These are phyloP conservation scores for Oriolus oriolus DNA, from an alignment of 2,113 vertebrate genomes.

Conservation along the genomic window DNA sequence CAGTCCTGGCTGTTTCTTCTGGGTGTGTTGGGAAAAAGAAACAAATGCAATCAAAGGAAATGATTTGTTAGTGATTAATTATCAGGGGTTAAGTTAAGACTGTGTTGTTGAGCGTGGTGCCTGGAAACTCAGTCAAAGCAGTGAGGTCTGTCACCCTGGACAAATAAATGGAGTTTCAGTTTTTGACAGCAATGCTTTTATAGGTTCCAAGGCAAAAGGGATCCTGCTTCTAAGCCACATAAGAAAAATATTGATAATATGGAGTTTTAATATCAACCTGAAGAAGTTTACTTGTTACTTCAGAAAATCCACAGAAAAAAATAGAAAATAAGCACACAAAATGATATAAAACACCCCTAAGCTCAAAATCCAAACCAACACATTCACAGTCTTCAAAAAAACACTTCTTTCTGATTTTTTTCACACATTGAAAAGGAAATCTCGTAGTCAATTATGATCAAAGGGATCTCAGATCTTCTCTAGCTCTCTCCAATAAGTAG, in stretches of 20 bases:
- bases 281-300: neutral
- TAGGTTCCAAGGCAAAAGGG: neutral
- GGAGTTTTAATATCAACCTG: neutral
- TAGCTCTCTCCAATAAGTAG: neutral
- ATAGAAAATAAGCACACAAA: neutral
- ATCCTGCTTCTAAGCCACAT: neutral
- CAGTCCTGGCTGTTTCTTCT: neutral
- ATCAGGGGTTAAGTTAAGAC: neutral
- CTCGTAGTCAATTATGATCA: neutral
- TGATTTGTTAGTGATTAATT: neutral
- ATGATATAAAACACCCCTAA: rapidly evolving
- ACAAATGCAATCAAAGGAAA: neutral
- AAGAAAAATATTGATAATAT: neutral
- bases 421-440: neutral
- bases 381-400: neutral
- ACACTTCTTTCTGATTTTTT: neutral
- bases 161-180: neutral
- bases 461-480: neutral
- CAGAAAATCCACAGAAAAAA: neutral
- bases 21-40: neutral
- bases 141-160: neutral
- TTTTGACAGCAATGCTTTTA: neutral
- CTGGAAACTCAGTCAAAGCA: neutral
- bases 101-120: rapidly evolving
- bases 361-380: rapidly evolving